Evolutionary conservation across 1,140 invertebrate genomes (phyloP).

Genomic region (Aricia agestis): DNA sequence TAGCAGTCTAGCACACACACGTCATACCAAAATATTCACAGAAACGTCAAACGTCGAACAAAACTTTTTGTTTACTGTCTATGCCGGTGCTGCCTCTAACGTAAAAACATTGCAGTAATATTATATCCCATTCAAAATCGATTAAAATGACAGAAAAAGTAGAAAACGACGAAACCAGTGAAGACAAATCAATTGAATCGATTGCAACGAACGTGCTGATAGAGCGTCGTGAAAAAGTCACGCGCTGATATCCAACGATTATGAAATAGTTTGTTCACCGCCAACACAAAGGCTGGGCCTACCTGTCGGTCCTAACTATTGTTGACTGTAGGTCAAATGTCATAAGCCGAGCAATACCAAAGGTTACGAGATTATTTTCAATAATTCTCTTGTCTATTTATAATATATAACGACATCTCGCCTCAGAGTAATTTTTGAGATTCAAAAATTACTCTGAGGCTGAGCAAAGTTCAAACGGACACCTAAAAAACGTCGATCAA

Average conservation of each 20-base stretch:
- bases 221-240: conserved; percentile 29
- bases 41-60: too few species aligned
- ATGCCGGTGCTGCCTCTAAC: too few species aligned
- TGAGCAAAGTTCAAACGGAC: not conserved
- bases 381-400: not conserved
- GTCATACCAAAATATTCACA: too few species aligned
- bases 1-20: too few species aligned
- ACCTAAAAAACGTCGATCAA: not conserved
- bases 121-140: too few species aligned
- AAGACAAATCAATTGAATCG: conserved; percentile 25
- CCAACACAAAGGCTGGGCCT: not conserved
- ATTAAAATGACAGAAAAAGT: not conserved
- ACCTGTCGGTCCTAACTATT: not conserved
- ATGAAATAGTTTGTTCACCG: conserved; percentile 3
- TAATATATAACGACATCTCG: too few species aligned
- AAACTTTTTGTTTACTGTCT: too few species aligned
- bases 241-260: conserved; percentile 34
- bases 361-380: not conserved
- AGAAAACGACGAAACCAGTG: conserved; percentile 21
- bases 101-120: too few species aligned
- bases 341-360: not conserved
- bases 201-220: conserved; percentile 48
- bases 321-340: not conserved
- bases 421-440: too few species aligned
- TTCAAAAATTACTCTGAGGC: too few species aligned